phyloP scores from a whole-genome alignment of 2,888 invertebrate genomes.

The Pardosa pseudoannulata region DNA sequence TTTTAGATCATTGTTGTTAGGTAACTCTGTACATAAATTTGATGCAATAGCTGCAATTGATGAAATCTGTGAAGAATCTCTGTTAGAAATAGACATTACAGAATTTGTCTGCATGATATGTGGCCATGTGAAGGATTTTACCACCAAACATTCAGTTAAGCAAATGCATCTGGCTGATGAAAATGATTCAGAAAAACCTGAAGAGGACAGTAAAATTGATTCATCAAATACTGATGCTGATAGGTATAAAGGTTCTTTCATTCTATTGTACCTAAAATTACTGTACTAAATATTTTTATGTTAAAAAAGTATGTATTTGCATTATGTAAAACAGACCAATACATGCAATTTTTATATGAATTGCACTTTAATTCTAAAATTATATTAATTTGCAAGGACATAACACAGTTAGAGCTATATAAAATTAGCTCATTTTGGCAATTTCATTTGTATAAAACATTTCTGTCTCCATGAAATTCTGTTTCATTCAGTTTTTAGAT shows the following conservation, averaged over 20 bases:
- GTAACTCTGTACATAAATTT: slow-evolving; percentile 80
- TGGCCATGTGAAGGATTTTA: slow-evolving; percentile 80
- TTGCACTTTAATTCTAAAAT: too few relatives aligned
- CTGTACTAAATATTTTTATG: too few relatives aligned
- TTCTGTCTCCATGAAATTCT: too few relatives aligned
- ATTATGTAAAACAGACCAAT: too few relatives aligned
- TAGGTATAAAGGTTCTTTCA: not conserved
- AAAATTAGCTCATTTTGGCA: too few relatives aligned
- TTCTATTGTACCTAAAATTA: not conserved
- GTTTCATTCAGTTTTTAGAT: too few relatives aligned
- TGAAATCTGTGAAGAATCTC: slow-evolving; percentile 83
- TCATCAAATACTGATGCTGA: not conserved
- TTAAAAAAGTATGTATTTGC: too few relatives aligned
- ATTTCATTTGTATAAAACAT: too few relatives aligned
- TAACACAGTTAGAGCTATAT: too few relatives aligned
- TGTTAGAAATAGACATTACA: slow-evolving; percentile 84
- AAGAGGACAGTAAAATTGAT: slow-evolving; percentile 12
- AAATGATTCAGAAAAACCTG: not conserved
- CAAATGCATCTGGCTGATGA: slow-evolving; percentile 58
- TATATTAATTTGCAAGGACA: too few relatives aligned
- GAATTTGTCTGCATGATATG: slow-evolving; percentile 83
- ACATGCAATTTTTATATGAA: too few relatives aligned
- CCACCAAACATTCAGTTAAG: slow-evolving; percentile 73
- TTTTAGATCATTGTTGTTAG: slow-evolving; percentile 81
- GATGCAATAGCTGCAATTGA: slow-evolving; percentile 85